A percentile compares a stretch with the other conserved stretches of the same genome.
Evolutionary conservation across 2,113 vertebrate species (phyloP).

Genomic region (Leptocoma aspasia): DNA sequence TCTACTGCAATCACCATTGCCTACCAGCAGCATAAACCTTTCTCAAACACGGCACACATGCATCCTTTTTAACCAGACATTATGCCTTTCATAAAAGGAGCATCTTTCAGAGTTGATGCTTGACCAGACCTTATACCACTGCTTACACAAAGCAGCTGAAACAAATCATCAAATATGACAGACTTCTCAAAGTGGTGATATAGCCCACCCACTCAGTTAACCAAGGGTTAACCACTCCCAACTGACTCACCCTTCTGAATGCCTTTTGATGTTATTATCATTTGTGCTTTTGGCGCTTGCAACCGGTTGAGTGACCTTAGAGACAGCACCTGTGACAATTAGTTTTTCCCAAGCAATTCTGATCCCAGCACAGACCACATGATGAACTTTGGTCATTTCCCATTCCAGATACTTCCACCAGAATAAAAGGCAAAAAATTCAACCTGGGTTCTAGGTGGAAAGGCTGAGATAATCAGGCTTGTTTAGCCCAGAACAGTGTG

Average conservation of each 20-base stretch:
- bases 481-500: background rate
- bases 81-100: background rate
- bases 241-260: background rate
- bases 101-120: background rate
- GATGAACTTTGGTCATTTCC: background rate
- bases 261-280: background rate
- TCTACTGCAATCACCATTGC: background rate
- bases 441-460: background rate
- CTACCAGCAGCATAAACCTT: background rate
- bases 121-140: background rate
- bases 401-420: background rate
- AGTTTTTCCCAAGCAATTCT: background rate
- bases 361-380: background rate
- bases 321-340: background rate
- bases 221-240: background rate
- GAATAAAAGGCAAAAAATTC: background rate
- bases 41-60: background rate
- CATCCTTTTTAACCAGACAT: background rate
- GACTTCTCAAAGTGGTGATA: background rate
- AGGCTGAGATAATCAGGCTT: background rate
- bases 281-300: background rate
- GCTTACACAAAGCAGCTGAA: background rate
- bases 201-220: background rate
- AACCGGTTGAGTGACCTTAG: background rate
- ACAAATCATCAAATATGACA: background rate